phyloP scores from a whole-genome alignment of 2,113 vertebrate species.

The Cinclus mexicanus region DNA sequence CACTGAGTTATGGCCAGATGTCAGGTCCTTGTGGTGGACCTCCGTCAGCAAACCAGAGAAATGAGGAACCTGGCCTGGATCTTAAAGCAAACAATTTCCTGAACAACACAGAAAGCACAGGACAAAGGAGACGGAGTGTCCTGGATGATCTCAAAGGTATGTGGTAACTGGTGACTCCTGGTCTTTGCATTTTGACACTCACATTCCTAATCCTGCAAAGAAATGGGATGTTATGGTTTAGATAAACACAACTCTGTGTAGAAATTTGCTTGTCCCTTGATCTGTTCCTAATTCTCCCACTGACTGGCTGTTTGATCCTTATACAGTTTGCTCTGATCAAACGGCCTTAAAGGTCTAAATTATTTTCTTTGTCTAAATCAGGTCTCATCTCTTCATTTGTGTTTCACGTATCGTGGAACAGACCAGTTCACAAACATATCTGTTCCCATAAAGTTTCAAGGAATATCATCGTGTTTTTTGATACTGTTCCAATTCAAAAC shows the following conservation, averaged over 20 bases:
- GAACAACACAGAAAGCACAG: not conserved
- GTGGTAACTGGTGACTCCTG: not conserved
- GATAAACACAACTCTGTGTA: not conserved
- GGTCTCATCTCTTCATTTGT: not conserved
- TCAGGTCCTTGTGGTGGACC: not conserved
- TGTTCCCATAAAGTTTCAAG: not conserved
- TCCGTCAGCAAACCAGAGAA: not conserved
- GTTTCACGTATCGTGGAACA: not conserved
- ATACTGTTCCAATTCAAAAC: not conserved
- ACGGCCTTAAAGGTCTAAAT: not conserved
- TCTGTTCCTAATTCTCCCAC: not conserved
- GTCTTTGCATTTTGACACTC: not conserved
- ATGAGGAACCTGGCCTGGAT: not conserved
- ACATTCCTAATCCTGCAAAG: not conserved
- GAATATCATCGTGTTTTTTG: not conserved
- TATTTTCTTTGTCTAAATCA: not conserved
- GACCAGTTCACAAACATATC: not conserved
- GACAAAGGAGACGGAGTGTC: not conserved
- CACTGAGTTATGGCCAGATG: not conserved
- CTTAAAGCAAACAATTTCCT: not conserved
- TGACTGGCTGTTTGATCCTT: not conserved
- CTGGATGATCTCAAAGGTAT: slow-evolving; percentile 36
- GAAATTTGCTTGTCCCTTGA: not conserved
- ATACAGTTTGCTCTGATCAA: not conserved
- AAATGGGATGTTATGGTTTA: not conserved